phyloP scores from a whole-genome alignment of 1,140 invertebrate genomes.

The Bombyx mori region ASM3026992v2 NC_085123.1:10071501-10072000 shows the following conservation, averaged over 20 bases:
- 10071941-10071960: conserved; percentile 68
- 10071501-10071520: too few species aligned
- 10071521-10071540: too few species aligned
- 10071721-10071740: conserved; percentile 37
- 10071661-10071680: too few species aligned
- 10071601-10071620: too few species aligned
- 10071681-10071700: too few species aligned
- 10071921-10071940: conserved; percentile 71
- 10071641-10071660: too few species aligned
- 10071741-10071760: conserved; percentile 15
- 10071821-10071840: not conserved
- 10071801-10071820: not conserved
- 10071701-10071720: conserved; percentile 4
- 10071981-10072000: conserved; percentile 67
- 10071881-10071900: conserved; percentile 67
- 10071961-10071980: conserved; percentile 68
- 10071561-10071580: too few species aligned
- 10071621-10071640: too few species aligned
- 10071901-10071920: conserved; percentile 71
- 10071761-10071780: conserved; percentile 7
- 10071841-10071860: conserved; percentile 10
- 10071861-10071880: conserved; percentile 69
- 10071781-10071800: not conserved
- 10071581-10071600: too few species aligned
- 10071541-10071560: too few species aligned